Evolutionary conservation across 2,888 invertebrate species (phyloP), one percentile per base, ranked within the genome.

Genomic region (Pseudococcus viburni): DNA sequence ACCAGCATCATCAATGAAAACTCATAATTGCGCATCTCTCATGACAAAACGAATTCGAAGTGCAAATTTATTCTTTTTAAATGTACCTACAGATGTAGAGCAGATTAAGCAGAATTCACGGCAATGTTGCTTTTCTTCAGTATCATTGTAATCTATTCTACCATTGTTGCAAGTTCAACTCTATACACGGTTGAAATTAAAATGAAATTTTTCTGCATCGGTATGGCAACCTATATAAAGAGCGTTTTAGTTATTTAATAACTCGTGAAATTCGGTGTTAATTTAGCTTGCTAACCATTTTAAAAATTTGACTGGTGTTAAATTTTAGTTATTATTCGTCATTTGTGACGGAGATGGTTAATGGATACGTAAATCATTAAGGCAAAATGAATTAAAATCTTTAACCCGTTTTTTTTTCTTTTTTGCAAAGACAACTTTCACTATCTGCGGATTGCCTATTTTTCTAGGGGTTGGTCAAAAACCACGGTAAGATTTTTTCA

Each of bases 331-430:
- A 80, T 80, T 80, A 80, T 80, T 80, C 80, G 33, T 80, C 46
- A 80, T 80, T 80, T 80, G 80, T 80, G 80, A 80, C 80, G 80
- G 80, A 80, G 19, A 80, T 80, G 80, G 80, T 80, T 80, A 80
- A 80, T 80, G 46, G 42, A 42, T 42, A 42, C 80, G 15, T 80
- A 80, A 42, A 80, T 80, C 80, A 80, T 80, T 80, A 80, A 42
- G 8, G 42, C 19, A 22, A 80, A 80, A 80, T 80, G 12, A 80
- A 80, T 80, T 80, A 80, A 42, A 42, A 42, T 80, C 42, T 80
- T 73, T 39, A 42, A 80, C 39, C 42, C 42, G 80, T 80, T 80
- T 42, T 42, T 80, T 42, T 39, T 39, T 64, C 55, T 55, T 5
- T 55, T 55, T 55, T 22, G 4, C 11, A 64, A 22, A 4, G 3